phyloP scores from a whole-genome alignment of 2,113 vertebrate genomes.

The Xiphophorus hellerii region DNA sequence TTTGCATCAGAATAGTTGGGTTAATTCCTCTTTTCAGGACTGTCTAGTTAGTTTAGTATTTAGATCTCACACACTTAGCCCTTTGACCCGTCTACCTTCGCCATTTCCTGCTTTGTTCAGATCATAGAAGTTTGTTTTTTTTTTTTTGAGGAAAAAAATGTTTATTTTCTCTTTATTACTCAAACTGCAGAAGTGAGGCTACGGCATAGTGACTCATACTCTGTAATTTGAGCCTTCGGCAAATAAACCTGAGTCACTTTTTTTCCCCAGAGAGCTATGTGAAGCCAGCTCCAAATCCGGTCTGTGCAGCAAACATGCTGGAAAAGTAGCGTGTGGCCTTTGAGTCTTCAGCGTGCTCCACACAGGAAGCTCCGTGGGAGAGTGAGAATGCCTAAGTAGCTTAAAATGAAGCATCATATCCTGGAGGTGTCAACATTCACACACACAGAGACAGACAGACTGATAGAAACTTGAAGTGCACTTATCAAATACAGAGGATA shows the following conservation, averaged over 20 bases:
- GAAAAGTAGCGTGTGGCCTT: conserved; percentile 11
- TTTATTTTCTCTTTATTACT: conserved; percentile 42
- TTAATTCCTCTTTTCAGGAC: conserved; percentile 44
- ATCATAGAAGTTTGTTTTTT: background rate
- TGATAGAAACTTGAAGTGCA: conserved; percentile 18
- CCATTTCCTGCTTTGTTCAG: background rate
- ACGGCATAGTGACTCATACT: conserved; percentile 36
- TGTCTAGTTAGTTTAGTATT: conserved; percentile 54
- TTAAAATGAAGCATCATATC: conserved; percentile 34
- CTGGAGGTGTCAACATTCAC: conserved; percentile 34
- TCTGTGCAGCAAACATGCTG: conserved; percentile 4
- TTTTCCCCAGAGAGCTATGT: background rate
- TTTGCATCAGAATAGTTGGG: conserved; percentile 43
- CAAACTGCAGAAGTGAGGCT: conserved; percentile 25
- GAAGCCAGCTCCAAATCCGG: conserved; percentile 25
- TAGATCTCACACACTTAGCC: conserved; percentile 18
- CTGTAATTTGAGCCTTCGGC: conserved; percentile 32
- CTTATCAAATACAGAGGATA: conserved; percentile 27
- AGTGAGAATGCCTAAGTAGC: conserved; percentile 35
- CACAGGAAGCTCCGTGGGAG: conserved; percentile 12
- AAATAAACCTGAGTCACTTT: conserved; percentile 14
- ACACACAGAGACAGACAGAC: background rate
- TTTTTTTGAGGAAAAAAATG: conserved; percentile 27
- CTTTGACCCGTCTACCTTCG: background rate
- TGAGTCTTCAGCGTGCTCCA: conserved; percentile 20